Evolutionary conservation across 2,113 vertebrate genomes (phyloP), one percentile per base, ranked within the genome.

Genomic region (Regulus satrapa): DNA sequence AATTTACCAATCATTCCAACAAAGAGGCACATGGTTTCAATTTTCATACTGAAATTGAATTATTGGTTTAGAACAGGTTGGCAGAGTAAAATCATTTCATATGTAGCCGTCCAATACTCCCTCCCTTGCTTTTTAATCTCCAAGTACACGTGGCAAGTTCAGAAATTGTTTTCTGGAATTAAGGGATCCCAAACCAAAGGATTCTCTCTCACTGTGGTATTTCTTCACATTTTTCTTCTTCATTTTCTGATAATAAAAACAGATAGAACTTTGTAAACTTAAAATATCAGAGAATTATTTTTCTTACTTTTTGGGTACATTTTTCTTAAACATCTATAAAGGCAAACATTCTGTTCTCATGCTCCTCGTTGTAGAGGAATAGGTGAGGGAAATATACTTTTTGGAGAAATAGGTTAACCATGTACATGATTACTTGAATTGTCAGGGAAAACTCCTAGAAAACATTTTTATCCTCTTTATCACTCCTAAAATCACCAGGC

Each of bases 31-130:
- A 36, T 74, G 78, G 81, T 88, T 95, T 88, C 75, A 73, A 67
- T 96, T 93, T 93, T 91, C 75, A 32, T 43, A 43, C 48, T 90
- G 67, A 80, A 90, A 96, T 38, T 84, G 55, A 92, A 71, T 93
- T 93, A 85, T 34, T 74, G 36, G 48, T 89, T 97, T 77, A 69
- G 51, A 61, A 80, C 59, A 94, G 54, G 68, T 94, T 92, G 59
- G 51, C 75, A 71, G 36, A 74, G 25, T 80, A 94, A 96, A 96
- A 85, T 11, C 28, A 49, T 80, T 83, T 85, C 52, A 56, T 67
- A 76, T 29, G 40, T 51, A 85, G 38, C 51, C n/a, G 52, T 63
- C 34, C 55, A 87, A 56, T 46, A 64, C 2, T 63, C 49, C 9
- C 19, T 69, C 41, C 28, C 36, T 71, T 84, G 78, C 56, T 63